These are phyloP conservation scores for Drosophila acutilabella DNA, from an alignment of 2,888 invertebrate genomes.

Conservation along the genomic window DNA sequence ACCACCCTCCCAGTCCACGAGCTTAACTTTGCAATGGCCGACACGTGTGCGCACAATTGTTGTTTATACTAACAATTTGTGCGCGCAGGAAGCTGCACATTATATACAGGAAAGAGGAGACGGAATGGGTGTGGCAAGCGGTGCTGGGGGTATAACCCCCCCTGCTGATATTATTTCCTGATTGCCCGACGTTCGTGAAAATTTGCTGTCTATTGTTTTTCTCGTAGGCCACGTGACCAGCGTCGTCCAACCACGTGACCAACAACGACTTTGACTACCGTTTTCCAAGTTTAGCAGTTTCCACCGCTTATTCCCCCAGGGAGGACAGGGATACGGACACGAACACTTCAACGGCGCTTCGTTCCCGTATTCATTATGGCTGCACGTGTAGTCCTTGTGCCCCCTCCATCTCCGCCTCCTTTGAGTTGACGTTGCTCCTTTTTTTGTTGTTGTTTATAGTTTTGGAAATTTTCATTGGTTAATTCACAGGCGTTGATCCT, in stretches of 20 bases:
- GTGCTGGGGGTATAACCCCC: not conserved
- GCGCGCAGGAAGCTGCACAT: constrained; percentile 68
- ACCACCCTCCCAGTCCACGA: constrained; percentile 35
- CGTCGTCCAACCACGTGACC: constrained; percentile 57
- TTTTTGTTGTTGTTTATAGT: no score
- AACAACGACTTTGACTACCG: constrained; percentile 53
- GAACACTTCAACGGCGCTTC: constrained; percentile 40
- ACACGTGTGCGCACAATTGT: constrained; percentile 82
- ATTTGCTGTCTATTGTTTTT: constrained; percentile 74
- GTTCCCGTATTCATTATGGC: constrained; percentile 71
- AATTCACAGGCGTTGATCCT: constrained; percentile 81
- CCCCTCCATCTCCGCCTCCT: no score
- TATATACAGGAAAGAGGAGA: constrained; percentile 27
- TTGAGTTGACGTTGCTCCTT: no score
- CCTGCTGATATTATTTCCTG: constrained; percentile 41
- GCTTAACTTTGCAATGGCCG: constrained; percentile 62
- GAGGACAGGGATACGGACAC: constrained; percentile 47
- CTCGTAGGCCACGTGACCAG: constrained; percentile 77
- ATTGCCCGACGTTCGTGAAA: constrained; percentile 63
- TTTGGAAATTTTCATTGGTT: constrained; percentile 40
- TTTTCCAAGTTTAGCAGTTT: not conserved
- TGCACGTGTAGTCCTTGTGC: constrained; percentile 52
- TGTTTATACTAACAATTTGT: constrained; percentile 84
- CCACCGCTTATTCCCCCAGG: constrained; percentile 46
- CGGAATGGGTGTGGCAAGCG: not conserved